Evolutionary conservation across 2,797 vertebrate species (phyloP), one percentile per base, ranked within the genome.

Genomic region (Cirrhinus mrigala): DNA sequence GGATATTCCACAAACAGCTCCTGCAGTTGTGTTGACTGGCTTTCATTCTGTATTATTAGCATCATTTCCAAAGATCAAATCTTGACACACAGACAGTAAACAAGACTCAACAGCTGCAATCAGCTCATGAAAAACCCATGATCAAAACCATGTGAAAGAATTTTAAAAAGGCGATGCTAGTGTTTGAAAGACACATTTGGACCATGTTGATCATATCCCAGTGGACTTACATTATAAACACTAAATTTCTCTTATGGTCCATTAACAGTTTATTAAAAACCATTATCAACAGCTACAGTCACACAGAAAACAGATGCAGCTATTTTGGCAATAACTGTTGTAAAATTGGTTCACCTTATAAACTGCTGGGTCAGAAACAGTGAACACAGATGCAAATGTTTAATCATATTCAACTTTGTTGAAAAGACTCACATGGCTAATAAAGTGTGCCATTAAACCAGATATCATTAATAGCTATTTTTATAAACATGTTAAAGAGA

Each of bases 211-310:
- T 33, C 1, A 3, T 4, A 40, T n/a, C 3, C 8, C 20, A 40
- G 3, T n/a, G 12, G 29, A 40, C 29, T 14, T 56, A n/a, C n/a
- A n/a, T n/a, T n/a, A n/a, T n/a, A n/a, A 75, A 29, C 48, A 20
- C 16, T 20, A 29, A 0, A 15, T 56, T 40, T 54, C 3, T 37
- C 11, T 8, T 56, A 18, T 56, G 24, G 15, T 74, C 50, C 8
- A 27, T 74, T 52, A 52, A 74, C 71, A 77, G 74, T 58, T 77
- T 6, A 27, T 29, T 79, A 20, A 62, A 24, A 14, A 60, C n/a
- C 24, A 27, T 64, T 64, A 46, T 18, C 15, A 27, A 5, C n/a
- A 68, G 20, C 20, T 68, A 1, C 15, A n/a, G n/a, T 22, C 27
- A 33, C 46, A 50, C 9, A 48, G 58, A 68, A 68, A 66, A 14